phyloP scores from a whole-genome alignment of 1,140 invertebrate species.

The Heliconius nattereri region DNA sequence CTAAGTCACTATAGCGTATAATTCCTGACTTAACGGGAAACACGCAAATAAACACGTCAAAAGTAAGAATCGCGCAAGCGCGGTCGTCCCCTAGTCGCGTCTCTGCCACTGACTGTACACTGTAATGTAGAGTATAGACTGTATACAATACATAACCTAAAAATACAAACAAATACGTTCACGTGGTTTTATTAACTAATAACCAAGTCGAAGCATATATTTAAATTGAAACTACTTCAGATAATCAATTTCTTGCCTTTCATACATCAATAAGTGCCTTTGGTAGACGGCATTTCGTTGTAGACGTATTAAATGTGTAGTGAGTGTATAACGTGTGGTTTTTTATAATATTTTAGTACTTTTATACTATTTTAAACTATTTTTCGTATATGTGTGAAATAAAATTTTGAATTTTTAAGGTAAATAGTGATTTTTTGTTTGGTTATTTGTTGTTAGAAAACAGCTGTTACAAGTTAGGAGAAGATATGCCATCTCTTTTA shows the following conservation, averaged over 20 bases:
- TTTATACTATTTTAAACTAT: not conserved
- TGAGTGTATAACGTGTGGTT: not conserved
- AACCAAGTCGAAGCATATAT: slow-evolving; percentile 6
- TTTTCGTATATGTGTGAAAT: not conserved
- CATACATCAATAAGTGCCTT: slow-evolving; percentile 5
- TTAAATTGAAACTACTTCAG: slow-evolving; percentile 4
- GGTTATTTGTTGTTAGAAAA: not conserved
- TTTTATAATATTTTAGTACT: not conserved
- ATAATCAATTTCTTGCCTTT: slow-evolving; percentile 3
- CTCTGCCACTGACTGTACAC: not conserved
- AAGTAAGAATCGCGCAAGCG: not conserved
- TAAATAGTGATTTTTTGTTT: slow-evolving; percentile 12
- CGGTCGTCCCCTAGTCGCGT: not conserved
- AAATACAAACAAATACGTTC: slow-evolving; percentile 9
- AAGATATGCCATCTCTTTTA: slow-evolving; percentile 23
- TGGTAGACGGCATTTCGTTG: not conserved
- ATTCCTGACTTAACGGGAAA: not conserved
- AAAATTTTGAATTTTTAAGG: not conserved
- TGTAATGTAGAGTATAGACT: not conserved
- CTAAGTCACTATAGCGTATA: not conserved
- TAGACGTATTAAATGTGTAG: not conserved
- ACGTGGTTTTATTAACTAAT: slow-evolving; percentile 1
- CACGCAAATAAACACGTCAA: not conserved
- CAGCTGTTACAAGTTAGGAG: slow-evolving; percentile 24
- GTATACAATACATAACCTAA: not conserved